Evolutionary conservation across 2,888 invertebrate species (phyloP).

Genomic region (Lypha dubia): DNA sequence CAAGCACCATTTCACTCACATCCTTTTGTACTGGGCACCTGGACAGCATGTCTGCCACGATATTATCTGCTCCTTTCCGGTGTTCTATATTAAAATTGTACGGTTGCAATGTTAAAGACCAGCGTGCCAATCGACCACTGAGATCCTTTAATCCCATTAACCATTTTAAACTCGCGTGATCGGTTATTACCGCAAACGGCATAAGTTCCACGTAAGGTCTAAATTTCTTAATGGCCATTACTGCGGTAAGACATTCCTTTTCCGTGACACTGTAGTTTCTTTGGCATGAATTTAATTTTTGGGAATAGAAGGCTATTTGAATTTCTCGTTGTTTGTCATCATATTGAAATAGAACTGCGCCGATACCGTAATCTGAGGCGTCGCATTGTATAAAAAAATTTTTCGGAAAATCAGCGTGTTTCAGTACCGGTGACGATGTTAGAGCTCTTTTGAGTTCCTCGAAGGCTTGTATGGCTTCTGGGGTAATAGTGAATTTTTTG

Average conservation of each 20-base stretch:
- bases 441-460: conserved; percentile 44
- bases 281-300: conserved; percentile 6
- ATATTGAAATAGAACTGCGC: neutral
- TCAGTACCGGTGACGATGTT: neutral
- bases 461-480: neutral
- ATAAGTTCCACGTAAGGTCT: conserved; percentile 60
- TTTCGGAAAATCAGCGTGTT: neutral
- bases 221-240: conserved; percentile 53
- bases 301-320: neutral
- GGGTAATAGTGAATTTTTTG: neutral
- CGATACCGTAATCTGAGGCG: neutral
- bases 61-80: conserved; percentile 66
- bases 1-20: neutral
- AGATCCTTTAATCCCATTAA: conserved; percentile 75
- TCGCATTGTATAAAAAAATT: conserved; percentile 11
- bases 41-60: conserved; percentile 40
- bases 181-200: conserved; percentile 39
- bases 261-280: neutral
- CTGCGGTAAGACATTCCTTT: neutral
- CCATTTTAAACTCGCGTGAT: conserved; percentile 76
- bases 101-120: conserved; percentile 70
- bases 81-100: conserved; percentile 14
- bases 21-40: neutral
- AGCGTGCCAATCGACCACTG: conserved; percentile 75
- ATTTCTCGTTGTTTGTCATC: neutral